A percentile compares a stretch with the other conserved stretches of the same genome.
These are phyloP conservation scores for Empis livida DNA, from an alignment of 2,888 invertebrate genomes.

Conservation along the genomic window DNA sequence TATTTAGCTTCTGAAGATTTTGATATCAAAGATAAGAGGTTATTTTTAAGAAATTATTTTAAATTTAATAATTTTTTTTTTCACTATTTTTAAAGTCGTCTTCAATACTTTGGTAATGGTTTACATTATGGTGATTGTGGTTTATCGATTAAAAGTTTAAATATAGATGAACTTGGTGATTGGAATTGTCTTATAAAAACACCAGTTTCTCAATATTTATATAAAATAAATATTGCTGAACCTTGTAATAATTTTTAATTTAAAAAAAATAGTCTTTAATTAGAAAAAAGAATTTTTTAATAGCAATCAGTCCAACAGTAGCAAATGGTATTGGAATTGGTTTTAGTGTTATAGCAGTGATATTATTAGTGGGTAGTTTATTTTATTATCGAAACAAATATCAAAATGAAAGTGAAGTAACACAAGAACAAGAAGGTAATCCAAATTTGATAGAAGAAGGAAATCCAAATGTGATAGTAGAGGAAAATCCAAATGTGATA, in stretches of 20 bases:
- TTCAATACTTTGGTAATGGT: conserved; percentile 19
- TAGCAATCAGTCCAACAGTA: background rate
- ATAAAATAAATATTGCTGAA: background rate
- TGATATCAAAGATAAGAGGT: conserved; percentile 17
- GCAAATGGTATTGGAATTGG: background rate
- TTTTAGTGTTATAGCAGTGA: background rate
- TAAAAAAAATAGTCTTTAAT: no score
- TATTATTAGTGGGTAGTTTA: no score
- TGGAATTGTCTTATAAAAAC: conserved; percentile 16
- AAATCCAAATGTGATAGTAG: no score
- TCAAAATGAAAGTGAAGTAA: no score
- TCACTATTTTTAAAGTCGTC: conserved; percentile 13
- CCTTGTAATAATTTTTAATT: background rate
- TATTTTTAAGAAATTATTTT: background rate
- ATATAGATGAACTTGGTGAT: conserved; percentile 16
- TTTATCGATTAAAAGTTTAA: conserved; percentile 14
- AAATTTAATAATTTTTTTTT: background rate
- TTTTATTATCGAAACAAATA: no score
- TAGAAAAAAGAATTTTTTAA: no score
- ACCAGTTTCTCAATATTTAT: background rate
- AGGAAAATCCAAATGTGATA: no score
- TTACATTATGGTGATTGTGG: conserved; percentile 20
- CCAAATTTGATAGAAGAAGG: no score
- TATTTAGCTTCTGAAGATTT: conserved; percentile 17
- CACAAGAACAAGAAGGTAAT: no score